Percentiles rank a stretch among this genome's conserved stretches.
Conservation (phyloP, 2,888 invertebrate species). For the Trachelus tabidus region DNA sequence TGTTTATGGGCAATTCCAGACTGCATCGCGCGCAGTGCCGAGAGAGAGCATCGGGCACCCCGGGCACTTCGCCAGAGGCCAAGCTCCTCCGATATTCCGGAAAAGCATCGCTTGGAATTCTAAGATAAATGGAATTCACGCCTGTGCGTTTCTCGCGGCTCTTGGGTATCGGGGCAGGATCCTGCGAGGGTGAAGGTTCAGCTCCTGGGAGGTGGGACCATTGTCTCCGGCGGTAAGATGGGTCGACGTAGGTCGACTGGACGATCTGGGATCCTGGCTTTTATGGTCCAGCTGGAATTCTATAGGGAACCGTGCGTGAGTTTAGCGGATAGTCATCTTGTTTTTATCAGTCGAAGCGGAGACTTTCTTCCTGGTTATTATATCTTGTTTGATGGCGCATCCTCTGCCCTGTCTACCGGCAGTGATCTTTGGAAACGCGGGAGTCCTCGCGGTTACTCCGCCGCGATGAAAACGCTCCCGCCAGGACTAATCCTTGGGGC, state of each 20-base stretch:
- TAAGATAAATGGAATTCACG: conserved; percentile 44
- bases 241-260: background rate
- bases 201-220: background rate
- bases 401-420: background rate
- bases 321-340: background rate
- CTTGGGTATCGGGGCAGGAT: background rate
- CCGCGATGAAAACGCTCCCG: background rate
- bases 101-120: conserved; percentile 45
- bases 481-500: conserved; percentile 25
- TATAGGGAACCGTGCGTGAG: background rate
- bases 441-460: background rate
- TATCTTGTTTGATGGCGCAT: background rate
- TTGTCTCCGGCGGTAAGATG: background rate
- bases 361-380: background rate
- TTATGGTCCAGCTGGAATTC: background rate
- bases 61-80: conserved; percentile 8
- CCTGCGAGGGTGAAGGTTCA: background rate
- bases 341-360: background rate
- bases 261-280: background rate
- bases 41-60: background rate
- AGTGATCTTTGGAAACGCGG: background rate
- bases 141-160: background rate
- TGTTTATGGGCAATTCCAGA: conserved; percentile 59
- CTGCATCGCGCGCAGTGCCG: conserved; percentile 1
- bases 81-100: conserved; percentile 30